Evolutionary conservation across 2,113 vertebrate species (phyloP).

Genomic region (Calypte anna): DNA sequence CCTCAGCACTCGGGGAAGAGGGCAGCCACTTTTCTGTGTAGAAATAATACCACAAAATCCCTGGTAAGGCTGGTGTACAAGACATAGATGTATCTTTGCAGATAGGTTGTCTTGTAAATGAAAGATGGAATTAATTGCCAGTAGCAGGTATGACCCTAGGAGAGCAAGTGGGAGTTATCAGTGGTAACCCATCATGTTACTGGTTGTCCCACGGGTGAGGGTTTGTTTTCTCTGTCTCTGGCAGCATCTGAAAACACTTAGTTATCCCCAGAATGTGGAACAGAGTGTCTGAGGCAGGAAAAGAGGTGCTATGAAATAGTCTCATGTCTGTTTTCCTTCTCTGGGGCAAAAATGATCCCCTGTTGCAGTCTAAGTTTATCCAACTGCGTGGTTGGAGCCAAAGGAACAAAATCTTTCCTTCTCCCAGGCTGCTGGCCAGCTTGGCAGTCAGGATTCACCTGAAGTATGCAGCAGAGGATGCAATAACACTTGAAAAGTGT

Average conservation of each 20-base stretch:
- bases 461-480: not conserved
- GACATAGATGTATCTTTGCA: not conserved
- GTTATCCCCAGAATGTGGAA: not conserved
- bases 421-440: not conserved
- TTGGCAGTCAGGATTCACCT: not conserved
- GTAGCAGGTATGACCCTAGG: not conserved
- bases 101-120: not conserved
- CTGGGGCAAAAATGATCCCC: not conserved
- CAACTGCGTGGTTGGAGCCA: not conserved
- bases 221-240: not conserved
- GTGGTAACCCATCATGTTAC: too few species aligned
- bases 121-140: not conserved
- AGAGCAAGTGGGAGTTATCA: not conserved
- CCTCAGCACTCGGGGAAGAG: not conserved
- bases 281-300: not conserved
- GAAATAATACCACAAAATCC: not conserved
- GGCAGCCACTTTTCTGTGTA: not conserved
- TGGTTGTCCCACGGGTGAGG: not conserved
- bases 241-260: not conserved
- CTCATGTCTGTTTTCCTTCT: not conserved
- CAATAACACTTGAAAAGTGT: not conserved
- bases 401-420: not conserved
- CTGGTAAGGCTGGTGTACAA: not conserved
- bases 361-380: not conserved
- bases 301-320: not conserved